A percentile compares a stretch with the other conserved stretches of the same genome.
These are phyloP conservation scores for Oegoconia quadripuncta DNA, from an alignment of 2,888 invertebrate genomes.

Conservation along the genomic window DNA sequence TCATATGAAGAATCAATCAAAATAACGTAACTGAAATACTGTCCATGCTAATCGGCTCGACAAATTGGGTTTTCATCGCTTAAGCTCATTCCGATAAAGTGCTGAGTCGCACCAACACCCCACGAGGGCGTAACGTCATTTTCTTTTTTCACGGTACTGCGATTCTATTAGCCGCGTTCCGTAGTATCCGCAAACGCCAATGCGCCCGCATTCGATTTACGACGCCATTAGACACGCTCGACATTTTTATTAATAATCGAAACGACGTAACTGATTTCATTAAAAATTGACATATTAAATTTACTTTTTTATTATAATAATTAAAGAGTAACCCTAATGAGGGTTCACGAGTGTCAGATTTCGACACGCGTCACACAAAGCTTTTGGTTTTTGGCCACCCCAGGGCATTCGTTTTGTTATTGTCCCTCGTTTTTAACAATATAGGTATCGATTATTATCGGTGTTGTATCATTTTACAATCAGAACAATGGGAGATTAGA, in stretches of 20 bases:
- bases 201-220: slow-evolving; percentile 13
- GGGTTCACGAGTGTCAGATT: slow-evolving; percentile 61
- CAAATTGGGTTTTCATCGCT: slow-evolving; percentile 75
- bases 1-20: neutral
- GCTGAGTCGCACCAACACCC: slow-evolving; percentile 66
- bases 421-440: slow-evolving; percentile 47
- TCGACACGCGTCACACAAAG: slow-evolving; percentile 57
- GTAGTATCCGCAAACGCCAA: no score
- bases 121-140: slow-evolving; percentile 51
- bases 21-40: neutral
- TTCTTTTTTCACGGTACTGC: slow-evolving; percentile 62
- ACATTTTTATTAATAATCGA: slow-evolving; percentile 36
- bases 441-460: slow-evolving; percentile 62
- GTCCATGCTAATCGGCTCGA: slow-evolving; percentile 68
- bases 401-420: slow-evolving; percentile 36
- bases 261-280: slow-evolving; percentile 15
- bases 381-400: slow-evolving; percentile 44
- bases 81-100: slow-evolving; percentile 66
- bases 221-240: slow-evolving; percentile 20
- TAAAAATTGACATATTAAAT: slow-evolving; percentile 10
- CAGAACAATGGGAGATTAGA: slow-evolving; percentile 31
- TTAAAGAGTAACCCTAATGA: slow-evolving; percentile 55
- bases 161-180: slow-evolving; percentile 63
- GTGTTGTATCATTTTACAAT: slow-evolving; percentile 55
- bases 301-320: slow-evolving; percentile 50